Evolutionary conservation across 1,140 invertebrate genomes (phyloP).

Genomic region (Mizuhopecten yessoensis): DNA sequence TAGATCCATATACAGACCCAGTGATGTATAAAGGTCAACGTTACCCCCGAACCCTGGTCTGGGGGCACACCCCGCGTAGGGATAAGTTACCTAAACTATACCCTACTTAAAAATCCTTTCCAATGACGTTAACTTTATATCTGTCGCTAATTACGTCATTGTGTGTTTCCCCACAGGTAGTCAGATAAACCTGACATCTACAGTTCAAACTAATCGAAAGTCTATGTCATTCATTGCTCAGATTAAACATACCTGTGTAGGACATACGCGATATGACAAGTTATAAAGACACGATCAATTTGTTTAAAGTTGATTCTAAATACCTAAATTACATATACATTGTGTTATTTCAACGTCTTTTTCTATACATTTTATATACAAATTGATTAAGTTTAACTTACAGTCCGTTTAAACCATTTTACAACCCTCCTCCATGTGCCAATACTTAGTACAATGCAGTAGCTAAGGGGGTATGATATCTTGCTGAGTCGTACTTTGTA

Average conservation of each 20-base stretch:
- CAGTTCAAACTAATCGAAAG: not conserved
- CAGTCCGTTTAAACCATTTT: not conserved
- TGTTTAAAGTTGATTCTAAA: not conserved
- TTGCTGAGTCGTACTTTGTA: too few species aligned
- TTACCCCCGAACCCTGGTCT: not conserved
- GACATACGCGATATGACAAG: not conserved
- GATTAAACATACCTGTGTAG: not conserved
- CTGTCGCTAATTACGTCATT: constrained; percentile 13
- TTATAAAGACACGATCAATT: not conserved
- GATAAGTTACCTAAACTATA: not conserved
- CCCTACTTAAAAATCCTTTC: not conserved
- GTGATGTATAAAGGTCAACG: not conserved
- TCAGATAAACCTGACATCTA: not conserved
- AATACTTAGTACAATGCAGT: too few species aligned
- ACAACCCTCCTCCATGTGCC: too few species aligned
- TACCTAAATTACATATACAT: not conserved
- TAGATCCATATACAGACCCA: too few species aligned
- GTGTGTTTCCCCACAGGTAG: not conserved
- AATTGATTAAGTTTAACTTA: not conserved
- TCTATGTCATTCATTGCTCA: not conserved
- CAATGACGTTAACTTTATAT: not conserved
- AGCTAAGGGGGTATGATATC: too few species aligned
- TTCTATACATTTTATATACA: not conserved
- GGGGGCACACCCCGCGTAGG: not conserved
- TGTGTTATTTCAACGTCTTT: not conserved